Evolutionary conservation across 2,113 vertebrate genomes (phyloP).

Genomic region (Larimichthys polyactis): DNA sequence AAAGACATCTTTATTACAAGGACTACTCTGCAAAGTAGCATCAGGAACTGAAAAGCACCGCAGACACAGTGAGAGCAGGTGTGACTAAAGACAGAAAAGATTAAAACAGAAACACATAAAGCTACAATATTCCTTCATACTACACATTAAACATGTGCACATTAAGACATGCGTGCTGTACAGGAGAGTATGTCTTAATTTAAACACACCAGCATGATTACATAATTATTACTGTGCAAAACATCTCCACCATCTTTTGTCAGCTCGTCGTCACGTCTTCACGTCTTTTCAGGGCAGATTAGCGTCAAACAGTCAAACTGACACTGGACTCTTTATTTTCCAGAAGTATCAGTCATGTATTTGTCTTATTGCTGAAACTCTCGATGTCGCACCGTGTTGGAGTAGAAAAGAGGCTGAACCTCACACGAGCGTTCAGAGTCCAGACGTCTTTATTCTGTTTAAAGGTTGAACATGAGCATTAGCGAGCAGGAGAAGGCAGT

Average conservation of each 20-base stretch:
- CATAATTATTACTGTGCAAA: conserved; percentile 17
- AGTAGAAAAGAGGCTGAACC: conserved; percentile 1
- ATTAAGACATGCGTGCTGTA: conserved; percentile 6
- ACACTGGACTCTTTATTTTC: neutral
- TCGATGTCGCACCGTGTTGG: neutral
- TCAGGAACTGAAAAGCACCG: neutral
- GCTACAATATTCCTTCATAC: conserved; percentile 19
- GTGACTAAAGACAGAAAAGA: conserved; percentile 29
- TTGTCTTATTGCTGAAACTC: conserved; percentile 40
- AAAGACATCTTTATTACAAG: conserved; percentile 26
- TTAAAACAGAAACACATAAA: conserved; percentile 13
- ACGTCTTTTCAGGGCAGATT: neutral
- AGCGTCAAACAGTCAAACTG: conserved; percentile 29
- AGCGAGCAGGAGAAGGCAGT: conserved; percentile 56
- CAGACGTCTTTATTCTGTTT: conserved; percentile 4
- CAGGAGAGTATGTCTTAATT: conserved; percentile 4
- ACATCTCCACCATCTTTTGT: neutral
- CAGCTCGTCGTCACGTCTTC: neutral
- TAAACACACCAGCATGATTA: conserved; percentile 1
- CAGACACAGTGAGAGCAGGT: conserved; percentile 6
- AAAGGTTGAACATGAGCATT: conserved; percentile 22
- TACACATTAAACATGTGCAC: conserved; percentile 5
- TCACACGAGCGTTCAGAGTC: neutral
- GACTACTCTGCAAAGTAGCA: conserved; percentile 20
- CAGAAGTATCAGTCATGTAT: neutral